Conservation (phyloP, 2,888 invertebrate genomes). For the Pedicia rivosa region DNA sequence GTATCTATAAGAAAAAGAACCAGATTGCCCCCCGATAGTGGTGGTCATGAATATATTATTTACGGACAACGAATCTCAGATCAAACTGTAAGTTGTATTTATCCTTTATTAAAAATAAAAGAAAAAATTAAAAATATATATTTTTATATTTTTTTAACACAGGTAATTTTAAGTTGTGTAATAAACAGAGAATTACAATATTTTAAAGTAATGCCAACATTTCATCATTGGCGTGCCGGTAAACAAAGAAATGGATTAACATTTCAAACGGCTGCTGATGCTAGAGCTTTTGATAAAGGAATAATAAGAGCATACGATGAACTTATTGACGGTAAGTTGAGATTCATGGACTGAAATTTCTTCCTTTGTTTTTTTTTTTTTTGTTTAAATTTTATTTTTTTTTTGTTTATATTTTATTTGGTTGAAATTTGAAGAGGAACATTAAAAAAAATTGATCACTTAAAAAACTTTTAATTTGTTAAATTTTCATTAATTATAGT, state of each 20-base stretch:
- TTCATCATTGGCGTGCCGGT: constrained; percentile 95
- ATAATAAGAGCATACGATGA: constrained; percentile 81
- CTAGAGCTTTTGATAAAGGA: constrained; percentile 84
- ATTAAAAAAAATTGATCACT: no score
- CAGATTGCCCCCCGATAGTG: constrained; percentile 33
- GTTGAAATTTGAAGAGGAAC: no score
- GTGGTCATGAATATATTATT: constrained; percentile 78
- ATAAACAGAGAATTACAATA: constrained; percentile 94
- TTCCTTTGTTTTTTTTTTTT: constrained; percentile 1
- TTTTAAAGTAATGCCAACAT: constrained; percentile 95
- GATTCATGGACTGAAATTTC: neutral
- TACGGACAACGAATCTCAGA: constrained; percentile 86
- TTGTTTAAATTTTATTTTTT: constrained; percentile 2
- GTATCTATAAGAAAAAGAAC: constrained; percentile 76
- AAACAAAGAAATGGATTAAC: constrained; percentile 91
- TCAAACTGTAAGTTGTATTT: constrained; percentile 55
- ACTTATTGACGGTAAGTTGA: constrained; percentile 66
- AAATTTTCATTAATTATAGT: constrained; percentile 11
- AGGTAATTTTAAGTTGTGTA: constrained; percentile 88
- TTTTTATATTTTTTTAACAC: constrained; percentile 16
- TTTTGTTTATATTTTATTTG: neutral
- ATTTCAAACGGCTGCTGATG: constrained; percentile 91
- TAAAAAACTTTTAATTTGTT: neutral
- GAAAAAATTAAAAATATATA: neutral
- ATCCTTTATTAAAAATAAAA: no score